These are phyloP conservation scores for Oligia fasciuncula DNA, from an alignment of 2,888 invertebrate species.

Conservation along the genomic window DNA sequence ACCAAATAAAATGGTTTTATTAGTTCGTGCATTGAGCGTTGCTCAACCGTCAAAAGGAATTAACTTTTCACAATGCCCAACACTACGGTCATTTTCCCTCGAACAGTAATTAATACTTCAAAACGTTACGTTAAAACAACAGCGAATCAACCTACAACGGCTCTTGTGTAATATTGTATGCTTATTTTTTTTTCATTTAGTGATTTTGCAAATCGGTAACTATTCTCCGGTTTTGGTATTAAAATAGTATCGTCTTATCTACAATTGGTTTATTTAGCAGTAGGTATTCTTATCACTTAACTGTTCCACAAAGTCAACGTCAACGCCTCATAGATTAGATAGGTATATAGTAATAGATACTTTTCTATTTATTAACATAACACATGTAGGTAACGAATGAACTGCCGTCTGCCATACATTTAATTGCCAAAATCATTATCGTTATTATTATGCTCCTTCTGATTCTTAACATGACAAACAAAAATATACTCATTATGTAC, in stretches of 20 bases:
- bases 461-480: conserved; percentile 4
- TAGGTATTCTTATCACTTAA: conserved; percentile 68
- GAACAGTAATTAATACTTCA: conserved; percentile 63
- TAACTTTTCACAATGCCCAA: conserved; percentile 60
- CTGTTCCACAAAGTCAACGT: conserved; percentile 69
- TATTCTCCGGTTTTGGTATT: conserved; percentile 14
- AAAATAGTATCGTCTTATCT: conserved; percentile 52
- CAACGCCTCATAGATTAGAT: conserved; percentile 72
- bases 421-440: not conserved
- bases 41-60: conserved; percentile 60
- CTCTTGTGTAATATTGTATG: conserved; percentile 49
- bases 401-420: conserved; percentile 1
- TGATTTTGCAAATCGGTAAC: conserved; percentile 30
- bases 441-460: not conserved
- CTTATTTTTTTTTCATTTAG: conserved; percentile 34
- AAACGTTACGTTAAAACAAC: conserved; percentile 58
- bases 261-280: conserved; percentile 61
- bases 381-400: conserved; percentile 5
- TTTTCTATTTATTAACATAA: conserved; percentile 36
- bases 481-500: not conserved
- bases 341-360: conserved; percentile 11
- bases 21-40: conserved; percentile 41
- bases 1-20: conserved; percentile 45
- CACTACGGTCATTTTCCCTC: conserved; percentile 55
- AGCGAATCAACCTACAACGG: conserved; percentile 41